Base-by-base conservation (phyloP, 2,888 invertebrate species). In the Hydrotaea cyrtoneurina region DNA sequence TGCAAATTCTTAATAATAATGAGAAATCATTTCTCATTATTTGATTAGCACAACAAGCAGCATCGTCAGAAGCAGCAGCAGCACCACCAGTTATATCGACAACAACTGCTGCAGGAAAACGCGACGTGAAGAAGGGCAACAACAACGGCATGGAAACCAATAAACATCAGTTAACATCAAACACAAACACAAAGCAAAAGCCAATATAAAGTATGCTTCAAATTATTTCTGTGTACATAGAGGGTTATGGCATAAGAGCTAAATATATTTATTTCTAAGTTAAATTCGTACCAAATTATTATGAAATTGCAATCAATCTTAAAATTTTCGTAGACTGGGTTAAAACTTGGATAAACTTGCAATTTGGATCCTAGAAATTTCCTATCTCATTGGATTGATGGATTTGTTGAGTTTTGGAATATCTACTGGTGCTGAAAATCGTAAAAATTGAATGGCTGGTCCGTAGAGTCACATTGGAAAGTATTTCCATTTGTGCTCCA, bases 11-110 rank as follows among this genome's bases (percentile, higher is more conserved):
- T n/a, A 36, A 66, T 43, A 39, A 66, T 66, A 43, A 66, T 21
- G 46, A 46, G 46, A 71, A 46, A 71, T 46, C 19, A 50, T 46
- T 71, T 46, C 69, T 21, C 15, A 71, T 71, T 71, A 71, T 71
- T 71, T 46, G 21, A 46, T 71, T 21, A 71, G 39, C 46, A 71
- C 59, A 4, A 13, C 59, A 13, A 59, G 26, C 55, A 59, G 2
- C 57, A 21, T 8, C 8, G 23, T 2, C 57, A 57, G 23, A 5
- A 5, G 53, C 53, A n/a, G n/a, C 53, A 39, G 13, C 36, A 10
- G 13, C 43, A 13, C 13, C 53, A n/a, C n/a, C n/a, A 3, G 57
- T 23, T 8, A 10, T 23, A 26, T 15, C 21, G 19, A 8, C 8
- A 21, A 23, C 59, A 26, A 59, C 11, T 15, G 59, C 26, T 23